A percentile compares a stretch with the other conserved stretches of the same genome.
phyloP scores from a whole-genome alignment of 2,888 invertebrate genomes.

The Drosophila anomalata region DNA sequence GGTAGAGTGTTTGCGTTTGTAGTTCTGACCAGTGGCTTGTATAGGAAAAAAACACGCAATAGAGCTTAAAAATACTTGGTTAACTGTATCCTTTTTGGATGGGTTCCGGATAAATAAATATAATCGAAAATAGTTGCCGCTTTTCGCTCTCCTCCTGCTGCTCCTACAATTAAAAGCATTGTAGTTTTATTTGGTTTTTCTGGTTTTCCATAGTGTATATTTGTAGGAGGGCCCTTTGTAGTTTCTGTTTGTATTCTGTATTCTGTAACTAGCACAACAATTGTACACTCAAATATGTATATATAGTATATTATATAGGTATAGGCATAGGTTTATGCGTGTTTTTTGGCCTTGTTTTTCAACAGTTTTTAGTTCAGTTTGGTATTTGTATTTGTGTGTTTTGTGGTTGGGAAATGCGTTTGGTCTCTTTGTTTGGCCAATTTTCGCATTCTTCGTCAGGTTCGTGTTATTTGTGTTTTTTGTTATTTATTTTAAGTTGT shows the following conservation, averaged over 20 bases:
- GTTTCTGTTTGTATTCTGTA: constrained; percentile 59
- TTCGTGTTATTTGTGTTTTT: constrained; percentile 11
- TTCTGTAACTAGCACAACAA: constrained; percentile 42
- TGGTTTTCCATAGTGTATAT: constrained; percentile 24
- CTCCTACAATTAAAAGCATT: constrained; percentile 50
- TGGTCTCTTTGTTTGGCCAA: constrained; percentile 67
- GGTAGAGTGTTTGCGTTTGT: constrained; percentile 44
- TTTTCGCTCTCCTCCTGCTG: constrained; percentile 49
- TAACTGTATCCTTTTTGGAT: constrained; percentile 11
- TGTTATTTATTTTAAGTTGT: constrained; percentile 28
- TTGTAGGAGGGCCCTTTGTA: constrained; percentile 70
- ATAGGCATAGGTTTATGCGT: constrained; percentile 28
- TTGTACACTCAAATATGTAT: constrained; percentile 44
- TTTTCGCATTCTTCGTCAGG: constrained; percentile 35
- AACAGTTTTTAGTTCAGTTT: constrained; percentile 12
- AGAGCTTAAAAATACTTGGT: constrained; percentile 30
- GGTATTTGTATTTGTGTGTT: constrained; percentile 26
- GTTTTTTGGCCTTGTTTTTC: constrained; percentile 54
- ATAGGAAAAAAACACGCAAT: constrained; percentile 28
- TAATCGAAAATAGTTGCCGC: constrained; percentile 64
- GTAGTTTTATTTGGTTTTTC: constrained; percentile 25
- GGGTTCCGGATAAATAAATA: constrained; percentile 32
- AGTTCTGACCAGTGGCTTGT: constrained; percentile 25
- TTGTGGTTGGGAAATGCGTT: constrained; percentile 57
- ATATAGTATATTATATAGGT: constrained; percentile 13